Conservation (phyloP, 2,113 vertebrate species). For the Conger conger region DNA sequence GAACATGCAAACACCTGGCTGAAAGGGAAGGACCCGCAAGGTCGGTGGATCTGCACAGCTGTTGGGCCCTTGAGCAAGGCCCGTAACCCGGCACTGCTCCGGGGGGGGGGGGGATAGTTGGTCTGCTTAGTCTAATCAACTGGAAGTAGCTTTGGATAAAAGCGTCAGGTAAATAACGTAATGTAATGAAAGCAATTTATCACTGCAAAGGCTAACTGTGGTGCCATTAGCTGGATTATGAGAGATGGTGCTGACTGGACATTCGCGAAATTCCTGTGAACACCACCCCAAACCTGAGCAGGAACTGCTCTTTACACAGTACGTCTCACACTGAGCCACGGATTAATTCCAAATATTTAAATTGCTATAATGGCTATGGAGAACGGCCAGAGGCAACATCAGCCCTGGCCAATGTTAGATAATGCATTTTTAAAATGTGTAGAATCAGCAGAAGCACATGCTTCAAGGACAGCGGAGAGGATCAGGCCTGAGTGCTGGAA, state of each 20-base stretch:
- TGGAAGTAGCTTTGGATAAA: too few relatives aligned
- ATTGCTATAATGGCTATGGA: background rate
- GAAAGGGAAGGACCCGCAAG: too few relatives aligned
- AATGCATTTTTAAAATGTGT: background rate
- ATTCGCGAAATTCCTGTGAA: background rate
- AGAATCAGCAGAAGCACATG: background rate
- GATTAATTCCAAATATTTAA: background rate
- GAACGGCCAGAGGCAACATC: background rate
- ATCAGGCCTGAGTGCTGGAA: background rate
- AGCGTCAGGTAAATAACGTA: too few relatives aligned
- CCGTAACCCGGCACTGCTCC: too few relatives aligned
- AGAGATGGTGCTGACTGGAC: background rate
- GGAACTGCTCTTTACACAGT: background rate
- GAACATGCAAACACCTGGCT: background rate
- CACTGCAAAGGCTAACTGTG: background rate
- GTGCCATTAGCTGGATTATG: background rate
- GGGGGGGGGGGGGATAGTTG: too few relatives aligned
- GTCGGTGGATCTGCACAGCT: too few relatives aligned
- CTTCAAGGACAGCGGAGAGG: background rate
- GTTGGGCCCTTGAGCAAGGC: too few relatives aligned
- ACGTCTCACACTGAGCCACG: background rate
- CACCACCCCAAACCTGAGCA: background rate
- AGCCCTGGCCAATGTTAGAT: background rate
- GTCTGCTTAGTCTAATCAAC: too few relatives aligned
- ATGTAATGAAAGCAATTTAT: background rate